phyloP scores from a whole-genome alignment of 2,888 invertebrate genomes.

The Diabrotica balteata region DNA sequence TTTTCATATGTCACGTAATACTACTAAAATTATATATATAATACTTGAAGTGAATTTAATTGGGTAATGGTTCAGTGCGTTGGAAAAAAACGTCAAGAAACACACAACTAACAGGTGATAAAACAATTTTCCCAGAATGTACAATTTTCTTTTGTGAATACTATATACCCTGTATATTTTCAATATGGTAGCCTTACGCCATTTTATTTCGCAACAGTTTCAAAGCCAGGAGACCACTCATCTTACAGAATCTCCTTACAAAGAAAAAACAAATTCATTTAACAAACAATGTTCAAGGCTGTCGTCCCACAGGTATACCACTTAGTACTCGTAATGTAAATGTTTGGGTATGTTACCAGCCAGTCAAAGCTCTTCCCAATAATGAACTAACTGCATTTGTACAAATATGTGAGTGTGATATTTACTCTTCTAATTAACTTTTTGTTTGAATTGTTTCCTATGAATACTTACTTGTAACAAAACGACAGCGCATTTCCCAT shows the following conservation, averaged over 20 bases:
- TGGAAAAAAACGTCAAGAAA: too few species aligned
- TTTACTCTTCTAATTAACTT: conserved; percentile 36
- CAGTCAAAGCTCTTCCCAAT: conserved; percentile 37
- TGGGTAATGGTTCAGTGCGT: too few species aligned
- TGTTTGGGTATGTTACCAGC: conserved; percentile 26
- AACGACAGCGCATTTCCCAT: conserved; percentile 31
- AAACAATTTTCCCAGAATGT: too few species aligned
- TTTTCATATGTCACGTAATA: too few species aligned
- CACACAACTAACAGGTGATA: too few species aligned
- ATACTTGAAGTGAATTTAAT: too few species aligned
- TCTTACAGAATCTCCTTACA: conserved; percentile 5
- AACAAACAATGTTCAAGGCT: conserved; percentile 20
- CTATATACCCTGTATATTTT: neutral
- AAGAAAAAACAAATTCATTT: conserved; percentile 17
- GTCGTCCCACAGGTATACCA: conserved; percentile 31
- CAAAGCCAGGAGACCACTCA: conserved; percentile 13
- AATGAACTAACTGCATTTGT: conserved; percentile 39
- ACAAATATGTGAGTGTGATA: conserved; percentile 35
- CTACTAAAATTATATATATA: too few species aligned
- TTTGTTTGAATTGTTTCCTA: conserved; percentile 34
- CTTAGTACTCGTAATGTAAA: conserved; percentile 24
- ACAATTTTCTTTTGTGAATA: too few species aligned
- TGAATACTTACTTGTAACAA: conserved; percentile 29
- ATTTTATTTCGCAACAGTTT: conserved; percentile 17
- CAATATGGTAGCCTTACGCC: neutral